phyloP scores from a whole-genome alignment of 92 coral and sea anemone genomes.

The Epizoanthus scotinus region DNA sequence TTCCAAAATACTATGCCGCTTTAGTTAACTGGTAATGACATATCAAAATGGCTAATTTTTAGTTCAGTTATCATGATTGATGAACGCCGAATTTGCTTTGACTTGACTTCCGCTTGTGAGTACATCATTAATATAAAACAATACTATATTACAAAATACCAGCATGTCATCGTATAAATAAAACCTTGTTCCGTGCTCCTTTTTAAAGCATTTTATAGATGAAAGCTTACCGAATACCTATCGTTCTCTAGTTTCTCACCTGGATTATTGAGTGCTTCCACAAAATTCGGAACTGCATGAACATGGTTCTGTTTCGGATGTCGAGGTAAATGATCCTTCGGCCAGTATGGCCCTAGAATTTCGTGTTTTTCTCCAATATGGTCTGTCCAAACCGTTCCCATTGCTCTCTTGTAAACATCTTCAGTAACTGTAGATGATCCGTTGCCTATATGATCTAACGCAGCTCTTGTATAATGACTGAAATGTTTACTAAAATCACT shows the following conservation, averaged over 20 bases:
- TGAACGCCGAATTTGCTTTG: too few relatives aligned
- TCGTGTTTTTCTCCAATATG: constrained; percentile 66
- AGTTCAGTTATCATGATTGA: not conserved
- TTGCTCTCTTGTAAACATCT: constrained; percentile 58
- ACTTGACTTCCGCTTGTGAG: too few relatives aligned
- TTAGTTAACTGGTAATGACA: too few relatives aligned
- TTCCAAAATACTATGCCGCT: too few relatives aligned
- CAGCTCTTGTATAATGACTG: constrained; percentile 74
- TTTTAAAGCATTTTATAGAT: not conserved
- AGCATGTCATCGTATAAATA: too few relatives aligned
- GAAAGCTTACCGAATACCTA: not conserved
- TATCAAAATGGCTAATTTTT: too few relatives aligned
- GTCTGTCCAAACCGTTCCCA: constrained; percentile 66
- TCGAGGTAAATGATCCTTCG: constrained; percentile 85
- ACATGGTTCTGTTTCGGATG: constrained; percentile 74
- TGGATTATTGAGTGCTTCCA: constrained; percentile 78
- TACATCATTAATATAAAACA: too few relatives aligned
- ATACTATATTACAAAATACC: too few relatives aligned
- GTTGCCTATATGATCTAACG: constrained; percentile 57
- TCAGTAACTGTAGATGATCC: not conserved
- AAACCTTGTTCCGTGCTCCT: too few relatives aligned
- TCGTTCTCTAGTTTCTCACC: constrained; percentile 56
- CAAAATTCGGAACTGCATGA: constrained; percentile 61
- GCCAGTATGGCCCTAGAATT: constrained; percentile 90
- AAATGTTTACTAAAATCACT: constrained; percentile 61